Evolutionary conservation across 1,140 invertebrate species (phyloP), one percentile per base, ranked within the genome.

Genomic region (Euura saliciscinereae): DNA sequence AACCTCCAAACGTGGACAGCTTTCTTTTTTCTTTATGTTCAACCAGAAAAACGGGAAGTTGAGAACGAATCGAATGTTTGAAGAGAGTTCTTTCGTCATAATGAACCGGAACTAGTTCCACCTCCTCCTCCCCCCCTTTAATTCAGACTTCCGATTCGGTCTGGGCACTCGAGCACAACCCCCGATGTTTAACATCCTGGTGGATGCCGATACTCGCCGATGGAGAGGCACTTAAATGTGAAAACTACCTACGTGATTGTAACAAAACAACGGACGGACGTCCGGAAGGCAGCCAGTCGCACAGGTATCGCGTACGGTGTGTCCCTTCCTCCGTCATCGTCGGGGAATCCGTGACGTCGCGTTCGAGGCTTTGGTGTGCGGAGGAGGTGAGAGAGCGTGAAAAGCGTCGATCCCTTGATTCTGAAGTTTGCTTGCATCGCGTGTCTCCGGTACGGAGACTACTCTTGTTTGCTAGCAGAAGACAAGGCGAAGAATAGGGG

Each of bases 261-360:
- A 86, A 86, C 85, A 86, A 86, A 86, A 86, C 84, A 86, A 78
- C 85, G 85, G 85, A 86, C 82, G 85, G 85, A 86, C 82, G 80
- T 86, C 85, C 85, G 85, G 85, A 86, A 80, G 78, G 73, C 81
- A 72, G 76, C 84, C 84, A 86, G 84, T 86, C 85, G 82, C 85
- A 86, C 85, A 86, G 85, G 85, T 86, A 86, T 86, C 85, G 82
- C 79, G 78, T 77, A 74, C 75, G 28, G 28, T 28, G 28, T 0
- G 28, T 28, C 28, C 28, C 28, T 28, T 28, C 28, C 28, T 28
- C 28, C 28, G 28, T 28, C 28, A 28, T 28, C 28, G 28, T 28
- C 28, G 28, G 28, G 28, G 28, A 28, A 28, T 28, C 28, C 28
- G 28, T 28, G 28, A 28, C 28, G 28, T 28, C 28, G 28, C 28